phyloP scores from a whole-genome alignment of 2,888 invertebrate genomes.

The Mimachlamys varia region DNA sequence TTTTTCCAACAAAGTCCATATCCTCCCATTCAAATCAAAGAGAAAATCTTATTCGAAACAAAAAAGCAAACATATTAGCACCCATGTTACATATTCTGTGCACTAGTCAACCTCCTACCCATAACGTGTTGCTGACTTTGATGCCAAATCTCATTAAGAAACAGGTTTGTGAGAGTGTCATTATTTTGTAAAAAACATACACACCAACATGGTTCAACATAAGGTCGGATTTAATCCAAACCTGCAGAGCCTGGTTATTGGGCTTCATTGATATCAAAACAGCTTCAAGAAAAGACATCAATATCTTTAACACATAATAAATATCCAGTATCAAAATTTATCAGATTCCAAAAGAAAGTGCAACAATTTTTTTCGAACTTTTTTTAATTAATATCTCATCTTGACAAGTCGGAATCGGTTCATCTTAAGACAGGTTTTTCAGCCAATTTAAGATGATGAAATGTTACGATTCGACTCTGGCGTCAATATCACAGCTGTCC shows the following conservation, averaged over 20 bases:
- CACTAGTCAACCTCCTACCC: too few relatives aligned
- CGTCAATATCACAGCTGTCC: slow-evolving; percentile 28
- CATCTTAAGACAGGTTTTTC: background rate
- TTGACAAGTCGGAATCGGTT: background rate
- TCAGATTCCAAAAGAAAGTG: background rate
- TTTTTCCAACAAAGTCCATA: background rate
- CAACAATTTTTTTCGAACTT: background rate
- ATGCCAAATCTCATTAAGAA: background rate
- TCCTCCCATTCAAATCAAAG: background rate
- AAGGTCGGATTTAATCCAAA: too few relatives aligned
- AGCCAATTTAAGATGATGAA: background rate
- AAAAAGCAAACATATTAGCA: background rate
- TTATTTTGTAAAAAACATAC: background rate
- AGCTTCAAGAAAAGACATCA: background rate
- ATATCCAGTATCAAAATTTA: background rate
- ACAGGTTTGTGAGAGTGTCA: background rate
- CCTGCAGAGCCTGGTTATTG: background rate
- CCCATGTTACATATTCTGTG: background rate
- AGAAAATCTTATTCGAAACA: too few relatives aligned
- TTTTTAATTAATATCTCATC: background rate
- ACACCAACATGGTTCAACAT: too few relatives aligned
- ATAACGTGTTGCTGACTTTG: too few relatives aligned
- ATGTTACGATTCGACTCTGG: background rate
- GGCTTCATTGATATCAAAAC: background rate
- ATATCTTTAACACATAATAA: background rate